Conservation (phyloP, 1,140 invertebrate genomes). For the Notospermus geniculatus region DNA sequence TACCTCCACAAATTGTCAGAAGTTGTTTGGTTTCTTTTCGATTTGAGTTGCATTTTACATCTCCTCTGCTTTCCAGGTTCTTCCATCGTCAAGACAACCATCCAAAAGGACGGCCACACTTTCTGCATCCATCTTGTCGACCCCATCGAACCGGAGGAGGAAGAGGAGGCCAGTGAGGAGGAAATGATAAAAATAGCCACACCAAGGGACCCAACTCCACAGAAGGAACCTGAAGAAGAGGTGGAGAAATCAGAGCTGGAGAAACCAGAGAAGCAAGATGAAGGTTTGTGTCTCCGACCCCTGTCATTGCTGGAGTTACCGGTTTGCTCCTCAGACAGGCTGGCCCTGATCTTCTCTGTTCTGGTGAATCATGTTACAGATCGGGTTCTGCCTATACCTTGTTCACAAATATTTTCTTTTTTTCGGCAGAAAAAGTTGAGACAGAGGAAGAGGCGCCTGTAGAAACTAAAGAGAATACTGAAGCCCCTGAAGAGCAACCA, state of each 20-base stretch:
- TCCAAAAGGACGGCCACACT: conserved; percentile 53
- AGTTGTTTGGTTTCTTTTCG: too few species aligned
- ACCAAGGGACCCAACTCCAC: neutral
- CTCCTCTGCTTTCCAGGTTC: conserved; percentile 32
- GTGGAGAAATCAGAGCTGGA: conserved; percentile 47
- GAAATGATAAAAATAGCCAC: neutral
- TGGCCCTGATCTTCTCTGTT: too few species aligned
- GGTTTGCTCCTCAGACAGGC: too few species aligned
- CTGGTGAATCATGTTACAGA: too few species aligned
- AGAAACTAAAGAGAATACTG: neutral
- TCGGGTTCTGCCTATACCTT: too few species aligned
- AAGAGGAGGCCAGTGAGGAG: conserved; percentile 13
- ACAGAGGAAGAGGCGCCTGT: neutral
- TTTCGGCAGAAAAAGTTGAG: conserved; percentile 1
- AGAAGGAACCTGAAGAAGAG: conserved; percentile 19
- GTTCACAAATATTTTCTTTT: neutral
- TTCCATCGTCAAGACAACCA: conserved; percentile 37
- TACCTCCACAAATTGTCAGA: too few species aligned
- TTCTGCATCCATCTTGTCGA: conserved; percentile 52
- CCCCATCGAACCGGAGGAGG: conserved; percentile 36
- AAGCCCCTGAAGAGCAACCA: neutral
- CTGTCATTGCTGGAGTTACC: too few species aligned
- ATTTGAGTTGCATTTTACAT: too few species aligned
- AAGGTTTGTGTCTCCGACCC: too few species aligned
- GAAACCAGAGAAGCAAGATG: conserved; percentile 42